phyloP scores from a whole-genome alignment of 1,140 invertebrate species.

The Drosophila subpulchrella region DNA sequence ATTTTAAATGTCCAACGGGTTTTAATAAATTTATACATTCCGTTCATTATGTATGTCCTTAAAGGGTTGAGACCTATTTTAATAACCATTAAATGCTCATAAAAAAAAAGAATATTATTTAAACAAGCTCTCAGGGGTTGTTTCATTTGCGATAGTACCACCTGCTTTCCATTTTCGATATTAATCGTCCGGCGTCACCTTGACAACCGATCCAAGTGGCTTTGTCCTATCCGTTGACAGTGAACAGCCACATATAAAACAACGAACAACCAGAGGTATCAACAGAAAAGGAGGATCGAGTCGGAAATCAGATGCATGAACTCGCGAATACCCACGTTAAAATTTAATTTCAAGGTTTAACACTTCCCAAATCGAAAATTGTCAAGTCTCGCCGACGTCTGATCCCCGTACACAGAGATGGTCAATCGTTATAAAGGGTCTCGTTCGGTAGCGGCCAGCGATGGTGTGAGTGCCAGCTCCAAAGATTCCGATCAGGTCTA shows the following conservation, averaged over 20 bases:
- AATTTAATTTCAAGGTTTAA: slow-evolving; percentile 34
- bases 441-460: slow-evolving; percentile 17
- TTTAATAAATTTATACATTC: too few relatives aligned
- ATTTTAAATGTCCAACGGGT: too few relatives aligned
- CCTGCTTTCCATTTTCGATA: slow-evolving; percentile 2
- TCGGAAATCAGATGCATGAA: slow-evolving; percentile 12
- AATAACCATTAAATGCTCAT: too few relatives aligned
- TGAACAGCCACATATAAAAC: slow-evolving; percentile 12
- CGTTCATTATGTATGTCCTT: too few relatives aligned
- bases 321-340: slow-evolving; percentile 5
- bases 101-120: too few relatives aligned
- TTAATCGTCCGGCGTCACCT: background rate
- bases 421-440: slow-evolving; percentile 30
- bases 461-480: slow-evolving; percentile 28
- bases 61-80: too few relatives aligned
- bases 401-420: slow-evolving; percentile 20
- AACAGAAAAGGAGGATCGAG: slow-evolving; percentile 5
- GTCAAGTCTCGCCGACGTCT: slow-evolving; percentile 12
- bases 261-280: slow-evolving; percentile 2
- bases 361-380: slow-evolving; percentile 15
- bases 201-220: slow-evolving; percentile 32
- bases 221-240: slow-evolving; percentile 2
- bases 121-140: background rate
- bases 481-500: slow-evolving; percentile 55
- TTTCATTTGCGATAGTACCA: background rate